phyloP scores from a whole-genome alignment of 2,113 vertebrate species.

The Malurus elegans region DNA sequence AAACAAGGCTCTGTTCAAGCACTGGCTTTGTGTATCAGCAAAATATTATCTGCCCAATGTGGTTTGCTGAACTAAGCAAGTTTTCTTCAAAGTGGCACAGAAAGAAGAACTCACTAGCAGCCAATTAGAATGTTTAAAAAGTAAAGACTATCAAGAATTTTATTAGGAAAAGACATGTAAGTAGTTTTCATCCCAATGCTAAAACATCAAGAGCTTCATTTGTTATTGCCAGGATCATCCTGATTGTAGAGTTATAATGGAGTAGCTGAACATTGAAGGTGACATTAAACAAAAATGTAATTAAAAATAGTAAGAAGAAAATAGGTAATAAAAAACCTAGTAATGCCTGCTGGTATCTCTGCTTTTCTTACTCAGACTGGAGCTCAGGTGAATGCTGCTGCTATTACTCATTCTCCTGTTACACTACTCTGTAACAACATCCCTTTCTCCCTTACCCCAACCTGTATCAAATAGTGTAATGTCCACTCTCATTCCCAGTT shows the following conservation, averaged over 20 bases:
- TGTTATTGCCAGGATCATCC: constrained; percentile 17
- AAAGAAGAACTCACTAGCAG: constrained; percentile 51
- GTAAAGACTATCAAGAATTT: constrained; percentile 9
- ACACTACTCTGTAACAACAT: background rate
- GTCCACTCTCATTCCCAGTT: background rate
- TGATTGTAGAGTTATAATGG: constrained; percentile 19
- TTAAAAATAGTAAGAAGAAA: too few relatives aligned
- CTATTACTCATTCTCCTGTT: background rate
- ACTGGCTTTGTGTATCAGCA: constrained; percentile 34
- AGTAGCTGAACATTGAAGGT: constrained; percentile 27
- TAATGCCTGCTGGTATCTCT: background rate
- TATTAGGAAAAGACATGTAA: constrained; percentile 21
- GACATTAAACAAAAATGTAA: background rate
- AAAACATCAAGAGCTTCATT: constrained; percentile 39
- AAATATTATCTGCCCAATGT: background rate
- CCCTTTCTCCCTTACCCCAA: background rate
- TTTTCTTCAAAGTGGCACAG: constrained; percentile 42
- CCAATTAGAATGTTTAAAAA: constrained; percentile 14
- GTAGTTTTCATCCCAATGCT: constrained; percentile 16
- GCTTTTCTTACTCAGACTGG: background rate
- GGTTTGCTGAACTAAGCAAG: constrained; percentile 31
- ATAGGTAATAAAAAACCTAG: background rate
- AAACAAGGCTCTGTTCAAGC: constrained; percentile 33
- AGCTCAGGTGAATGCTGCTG: background rate
- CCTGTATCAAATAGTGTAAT: background rate